Evolutionary conservation across 2,113 vertebrate species (phyloP).

Genomic region (Hydrochoerus hydrochaeris): DNA sequence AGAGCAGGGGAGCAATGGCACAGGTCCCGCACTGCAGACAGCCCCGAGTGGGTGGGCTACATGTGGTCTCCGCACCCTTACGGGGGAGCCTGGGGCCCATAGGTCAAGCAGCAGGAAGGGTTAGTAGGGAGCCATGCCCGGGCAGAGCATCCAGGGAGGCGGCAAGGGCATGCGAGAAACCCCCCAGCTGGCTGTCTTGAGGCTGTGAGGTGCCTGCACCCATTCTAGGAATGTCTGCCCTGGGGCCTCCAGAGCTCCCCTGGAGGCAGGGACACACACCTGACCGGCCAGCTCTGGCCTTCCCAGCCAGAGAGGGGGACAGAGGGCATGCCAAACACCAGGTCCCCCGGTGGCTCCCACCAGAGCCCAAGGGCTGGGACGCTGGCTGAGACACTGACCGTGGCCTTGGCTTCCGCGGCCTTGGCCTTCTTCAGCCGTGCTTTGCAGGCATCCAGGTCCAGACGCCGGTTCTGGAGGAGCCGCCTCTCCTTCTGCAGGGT

Average conservation of each 20-base stretch:
- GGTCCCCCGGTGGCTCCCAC: neutral
- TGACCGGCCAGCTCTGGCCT: neutral
- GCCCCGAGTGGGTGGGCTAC: neutral
- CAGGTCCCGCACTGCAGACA: neutral
- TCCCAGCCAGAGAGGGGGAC: constrained; percentile 26
- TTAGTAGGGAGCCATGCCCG: constrained; percentile 58
- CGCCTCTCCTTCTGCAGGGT: constrained; percentile 92
- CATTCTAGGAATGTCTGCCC: neutral
- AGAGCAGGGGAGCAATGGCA: fast-evolving
- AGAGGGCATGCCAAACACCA: constrained; percentile 35
- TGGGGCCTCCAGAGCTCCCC: neutral
- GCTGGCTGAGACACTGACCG: constrained; percentile 86
- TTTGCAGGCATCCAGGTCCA: constrained; percentile 97
- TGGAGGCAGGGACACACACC: neutral
- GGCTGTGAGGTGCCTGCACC: neutral
- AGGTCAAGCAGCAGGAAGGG: neutral
- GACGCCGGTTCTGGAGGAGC: constrained; percentile 94
- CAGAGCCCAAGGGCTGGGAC: neutral
- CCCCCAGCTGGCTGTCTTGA: neutral
- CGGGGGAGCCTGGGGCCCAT: neutral
- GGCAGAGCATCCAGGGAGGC: constrained; percentile 40
- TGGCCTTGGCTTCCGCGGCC: constrained; percentile 95
- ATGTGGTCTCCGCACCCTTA: neutral
- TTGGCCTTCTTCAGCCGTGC: constrained; percentile 97
- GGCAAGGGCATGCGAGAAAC: constrained; percentile 42